Percentiles rank a stretch among this genome's conserved stretches.
phyloP scores from a whole-genome alignment of 2,797 vertebrate species.

The Paratrypauchen microcephalus region DNA sequence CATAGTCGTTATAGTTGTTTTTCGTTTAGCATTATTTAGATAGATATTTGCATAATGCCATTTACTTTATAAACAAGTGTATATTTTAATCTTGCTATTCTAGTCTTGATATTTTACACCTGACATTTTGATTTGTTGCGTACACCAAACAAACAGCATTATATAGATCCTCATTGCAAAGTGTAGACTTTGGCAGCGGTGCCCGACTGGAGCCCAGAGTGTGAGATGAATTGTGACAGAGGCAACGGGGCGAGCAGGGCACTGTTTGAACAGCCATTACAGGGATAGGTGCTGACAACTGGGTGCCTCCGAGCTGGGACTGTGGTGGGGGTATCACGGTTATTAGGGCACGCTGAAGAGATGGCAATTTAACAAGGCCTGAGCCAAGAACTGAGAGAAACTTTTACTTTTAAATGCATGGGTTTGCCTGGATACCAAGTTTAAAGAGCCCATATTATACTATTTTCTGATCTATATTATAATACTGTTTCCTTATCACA shows the following conservation, averaged over 20 bases:
- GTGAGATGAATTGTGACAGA: slow-evolving; percentile 58
- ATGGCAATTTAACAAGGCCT: slow-evolving; percentile 44
- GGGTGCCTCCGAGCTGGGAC: slow-evolving; percentile 19
- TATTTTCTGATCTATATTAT: too few relatives aligned
- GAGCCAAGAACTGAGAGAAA: slow-evolving; percentile 25
- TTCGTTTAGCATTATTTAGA: not conserved
- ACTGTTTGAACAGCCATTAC: slow-evolving; percentile 72
- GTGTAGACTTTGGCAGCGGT: slow-evolving; percentile 28
- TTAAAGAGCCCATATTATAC: too few relatives aligned
- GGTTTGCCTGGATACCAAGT: not conserved
- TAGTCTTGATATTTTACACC: not conserved
- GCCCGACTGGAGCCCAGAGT: slow-evolving; percentile 35
- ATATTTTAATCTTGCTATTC: not conserved
- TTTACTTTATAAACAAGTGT: not conserved
- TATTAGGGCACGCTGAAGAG: slow-evolving; percentile 37
- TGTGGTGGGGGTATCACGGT: slow-evolving; percentile 14
- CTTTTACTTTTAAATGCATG: slow-evolving; percentile 19
- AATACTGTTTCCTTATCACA: too few relatives aligned
- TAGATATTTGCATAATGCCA: not conserved
- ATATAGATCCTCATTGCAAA: not conserved
- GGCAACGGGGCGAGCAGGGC: slow-evolving; percentile 64
- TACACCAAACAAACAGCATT: not conserved
- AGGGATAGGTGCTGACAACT: slow-evolving; percentile 65
- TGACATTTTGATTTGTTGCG: slow-evolving; percentile 1
- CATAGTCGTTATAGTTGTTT: not conserved